These are phyloP conservation scores for Platycercus adscitus DNA, from an alignment of 2,113 vertebrate genomes.

Conservation along the genomic window DNA sequence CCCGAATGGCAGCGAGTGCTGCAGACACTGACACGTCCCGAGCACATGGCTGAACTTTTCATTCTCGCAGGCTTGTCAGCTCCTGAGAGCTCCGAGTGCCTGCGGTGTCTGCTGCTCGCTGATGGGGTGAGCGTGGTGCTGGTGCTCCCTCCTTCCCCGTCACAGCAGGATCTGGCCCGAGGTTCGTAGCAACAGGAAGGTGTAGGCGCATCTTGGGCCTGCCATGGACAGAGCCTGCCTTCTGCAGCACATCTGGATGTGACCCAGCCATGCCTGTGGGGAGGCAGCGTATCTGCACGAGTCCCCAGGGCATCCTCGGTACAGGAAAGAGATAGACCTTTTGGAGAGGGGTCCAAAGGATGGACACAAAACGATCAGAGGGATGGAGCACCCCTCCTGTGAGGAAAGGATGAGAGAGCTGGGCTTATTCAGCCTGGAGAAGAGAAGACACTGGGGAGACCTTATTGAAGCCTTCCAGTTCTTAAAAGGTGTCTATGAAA, in stretches of 20 bases:
- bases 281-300: rapidly evolving
- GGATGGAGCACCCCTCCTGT: background rate
- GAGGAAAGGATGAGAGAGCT: background rate
- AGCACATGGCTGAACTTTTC: conserved; percentile 70
- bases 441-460: background rate
- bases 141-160: background rate
- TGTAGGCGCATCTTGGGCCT: too few relatives aligned
- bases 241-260: background rate
- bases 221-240: rapidly evolving
- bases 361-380: background rate
- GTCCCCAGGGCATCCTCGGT: background rate
- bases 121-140: background rate
- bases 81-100: conserved; percentile 22
- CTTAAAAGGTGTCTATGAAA: background rate
- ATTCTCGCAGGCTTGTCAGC: conserved; percentile 55
- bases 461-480: background rate
- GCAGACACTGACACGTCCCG: conserved; percentile 61
- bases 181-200: background rate
- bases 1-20: conserved; percentile 31
- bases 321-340: background rate
- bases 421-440: background rate
- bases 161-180: background rate
- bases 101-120: background rate
- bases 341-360: background rate
- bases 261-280: rapidly evolving